Evolutionary conservation across 1,140 invertebrate genomes (phyloP), one percentile per base, ranked within the genome.

Genomic region (Planococcus citri): DNA sequence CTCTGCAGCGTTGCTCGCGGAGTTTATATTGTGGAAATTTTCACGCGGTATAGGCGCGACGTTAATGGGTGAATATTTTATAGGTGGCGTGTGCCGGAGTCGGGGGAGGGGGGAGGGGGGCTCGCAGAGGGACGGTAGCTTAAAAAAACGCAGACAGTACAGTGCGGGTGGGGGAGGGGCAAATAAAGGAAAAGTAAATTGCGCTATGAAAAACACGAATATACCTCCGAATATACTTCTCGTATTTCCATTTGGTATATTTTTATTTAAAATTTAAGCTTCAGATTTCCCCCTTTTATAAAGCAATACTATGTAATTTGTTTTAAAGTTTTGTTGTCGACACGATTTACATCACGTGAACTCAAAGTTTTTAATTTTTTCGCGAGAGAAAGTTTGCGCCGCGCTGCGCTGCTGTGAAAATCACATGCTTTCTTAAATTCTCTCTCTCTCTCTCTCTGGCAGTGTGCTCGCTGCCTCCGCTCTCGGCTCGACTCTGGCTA

Each of bases 301-400:
- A 51, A 51, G n/a, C 41, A 20, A 51, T 51, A 51, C 41, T 51
- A 51, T 51, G 41, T 51, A 51, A 51, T 51, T 51, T 51, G 41
- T 51, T 51, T 51, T 51, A 51, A 51, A 51, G 12, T 51, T 51
- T 51, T 51, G 41, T 33, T 51, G 41, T 51, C 41, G 41, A 51
- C 41, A 51, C 41, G n/a, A 51, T 51, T 51, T 51, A 51, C 41
- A 51, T 51, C 41, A 51, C 41, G 41, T 51, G 41, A 51, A 51
- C 41, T 51, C n/a, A 4, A 3, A 51, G n/a, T 14, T 51, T 51
- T 51, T 51, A 51, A 51, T 51, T 51, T 51, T 51, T 51, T 51
- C 41, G 41, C 41, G 41, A 51, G 3, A 14, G 17, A 14, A n/a
- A 9, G 2, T 20, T 51, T 51, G n/a, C n/a, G n/a, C n/a, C n/a